These are phyloP conservation scores for Taxidea taxus DNA, from an alignment of 2,113 vertebrate species.

Conservation along the genomic window DNA sequence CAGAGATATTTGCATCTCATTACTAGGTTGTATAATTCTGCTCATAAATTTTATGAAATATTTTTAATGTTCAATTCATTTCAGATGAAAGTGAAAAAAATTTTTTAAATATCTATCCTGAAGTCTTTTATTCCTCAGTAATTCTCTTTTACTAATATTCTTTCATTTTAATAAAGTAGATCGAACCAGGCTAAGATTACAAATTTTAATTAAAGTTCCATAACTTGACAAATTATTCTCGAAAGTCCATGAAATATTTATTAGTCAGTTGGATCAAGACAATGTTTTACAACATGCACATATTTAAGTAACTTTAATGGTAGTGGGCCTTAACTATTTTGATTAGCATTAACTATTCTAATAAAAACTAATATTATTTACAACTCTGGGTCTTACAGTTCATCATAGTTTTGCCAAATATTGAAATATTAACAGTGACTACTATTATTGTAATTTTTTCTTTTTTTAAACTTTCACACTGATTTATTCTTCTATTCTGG, in stretches of 20 bases:
- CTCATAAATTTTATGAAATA: conserved; percentile 79
- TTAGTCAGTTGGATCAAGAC: not conserved
- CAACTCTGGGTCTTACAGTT: not conserved
- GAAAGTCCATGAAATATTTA: conserved; percentile 16
- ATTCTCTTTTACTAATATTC: conserved; percentile 24
- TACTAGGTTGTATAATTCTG: conserved; percentile 77
- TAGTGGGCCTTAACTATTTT: conserved; percentile 38
- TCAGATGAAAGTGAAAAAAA: conserved; percentile 60
- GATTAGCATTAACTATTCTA: not conserved
- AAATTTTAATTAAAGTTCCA: conserved; percentile 41
- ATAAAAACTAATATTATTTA: conserved; percentile 33
- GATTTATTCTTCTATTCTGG: too few relatives aligned
- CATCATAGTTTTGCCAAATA: not conserved
- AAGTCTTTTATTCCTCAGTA: conserved; percentile 45
- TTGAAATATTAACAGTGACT: not conserved
- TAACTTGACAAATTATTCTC: conserved; percentile 28
- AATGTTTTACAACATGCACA: conserved; percentile 43
- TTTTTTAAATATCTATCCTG: conserved; percentile 52
- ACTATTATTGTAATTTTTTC: not conserved
- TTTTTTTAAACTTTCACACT: too few relatives aligned
- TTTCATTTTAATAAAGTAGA: conserved; percentile 46
- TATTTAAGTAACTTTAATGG: conserved; percentile 38
- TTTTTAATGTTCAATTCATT: conserved; percentile 76
- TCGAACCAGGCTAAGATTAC: conserved; percentile 21
- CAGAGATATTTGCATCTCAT: conserved; percentile 80